These are phyloP conservation scores for Euglossa dilemma DNA, from an alignment of 1,140 invertebrate genomes.

Conservation along the genomic window DNA sequence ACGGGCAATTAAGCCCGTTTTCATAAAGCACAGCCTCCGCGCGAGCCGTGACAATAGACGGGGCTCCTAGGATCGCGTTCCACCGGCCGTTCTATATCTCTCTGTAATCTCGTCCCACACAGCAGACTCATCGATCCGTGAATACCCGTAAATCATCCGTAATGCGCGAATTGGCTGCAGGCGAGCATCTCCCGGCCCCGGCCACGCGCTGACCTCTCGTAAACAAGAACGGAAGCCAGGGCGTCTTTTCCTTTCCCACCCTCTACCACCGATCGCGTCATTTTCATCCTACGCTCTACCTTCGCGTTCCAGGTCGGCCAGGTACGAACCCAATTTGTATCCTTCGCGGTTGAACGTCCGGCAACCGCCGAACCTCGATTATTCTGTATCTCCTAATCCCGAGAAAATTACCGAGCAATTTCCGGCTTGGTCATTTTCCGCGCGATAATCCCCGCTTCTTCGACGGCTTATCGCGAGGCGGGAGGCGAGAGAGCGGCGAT, in stretches of 20 bases:
- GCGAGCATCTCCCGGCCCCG: neutral
- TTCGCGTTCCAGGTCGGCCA: no score
- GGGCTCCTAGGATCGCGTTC: slow-evolving; percentile 13
- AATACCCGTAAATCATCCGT: slow-evolving; percentile 57
- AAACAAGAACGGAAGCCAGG: slow-evolving; percentile 50
- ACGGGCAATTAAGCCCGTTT: slow-evolving; percentile 20
- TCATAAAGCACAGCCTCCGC: slow-evolving; percentile 10
- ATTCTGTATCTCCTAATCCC: slow-evolving; percentile 10
- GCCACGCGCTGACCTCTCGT: slow-evolving; percentile 5
- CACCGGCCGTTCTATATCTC: slow-evolving; percentile 25
- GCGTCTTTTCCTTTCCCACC: neutral
- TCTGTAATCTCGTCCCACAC: slow-evolving; percentile 42
- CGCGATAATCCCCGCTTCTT: slow-evolving; percentile 5
- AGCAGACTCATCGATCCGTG: slow-evolving; percentile 18
- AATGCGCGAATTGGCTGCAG: slow-evolving; percentile 41
- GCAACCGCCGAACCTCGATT: slow-evolving; percentile 10
- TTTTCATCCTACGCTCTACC: neutral
- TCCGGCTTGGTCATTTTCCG: slow-evolving; percentile 5
- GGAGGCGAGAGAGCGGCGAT: neutral
- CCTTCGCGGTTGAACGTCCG: neutral
- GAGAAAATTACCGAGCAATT: slow-evolving; percentile 29
- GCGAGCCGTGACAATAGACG: neutral
- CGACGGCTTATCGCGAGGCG: neutral
- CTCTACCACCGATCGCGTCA: no score
- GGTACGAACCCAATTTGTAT: slow-evolving; percentile 10